phyloP scores from a whole-genome alignment of 2,888 invertebrate species.

The Autographa gamma region DNA sequence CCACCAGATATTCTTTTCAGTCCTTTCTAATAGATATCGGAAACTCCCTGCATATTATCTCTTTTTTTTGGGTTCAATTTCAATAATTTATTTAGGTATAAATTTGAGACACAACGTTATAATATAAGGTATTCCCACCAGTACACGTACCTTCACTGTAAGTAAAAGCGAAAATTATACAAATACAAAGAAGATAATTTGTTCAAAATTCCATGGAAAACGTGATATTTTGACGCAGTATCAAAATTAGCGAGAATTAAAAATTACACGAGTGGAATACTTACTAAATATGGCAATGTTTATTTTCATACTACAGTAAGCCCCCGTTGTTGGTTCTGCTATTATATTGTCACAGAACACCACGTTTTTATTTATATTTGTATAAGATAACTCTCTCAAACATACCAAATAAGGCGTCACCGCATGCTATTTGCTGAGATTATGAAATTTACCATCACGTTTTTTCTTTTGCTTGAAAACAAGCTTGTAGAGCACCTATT shows the following conservation, averaged over 20 bases:
- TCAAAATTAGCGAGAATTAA: not conserved
- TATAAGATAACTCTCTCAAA: not conserved
- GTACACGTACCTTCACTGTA: not conserved
- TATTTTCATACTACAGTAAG: not conserved
- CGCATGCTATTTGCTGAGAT: constrained; percentile 1
- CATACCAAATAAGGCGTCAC: constrained; percentile 4
- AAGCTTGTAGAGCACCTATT: not conserved
- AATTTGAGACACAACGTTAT: too few relatives aligned
- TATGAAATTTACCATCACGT: constrained; percentile 1
- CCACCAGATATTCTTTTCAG: too few relatives aligned
- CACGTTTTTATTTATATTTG: constrained; percentile 4
- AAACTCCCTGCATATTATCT: too few relatives aligned
- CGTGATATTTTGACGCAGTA: not conserved
- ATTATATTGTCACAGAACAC: constrained; percentile 4
- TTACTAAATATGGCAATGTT: constrained; percentile 1
- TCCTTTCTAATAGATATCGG: too few relatives aligned
- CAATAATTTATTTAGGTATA: too few relatives aligned
- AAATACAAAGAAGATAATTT: not conserved
- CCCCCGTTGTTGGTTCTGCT: not conserved
- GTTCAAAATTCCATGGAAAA: not conserved
- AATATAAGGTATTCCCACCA: too few relatives aligned
- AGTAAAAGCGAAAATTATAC: not conserved
- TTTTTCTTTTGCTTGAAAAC: not conserved
- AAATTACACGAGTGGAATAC: not conserved
- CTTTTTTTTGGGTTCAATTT: too few relatives aligned